phyloP scores from a whole-genome alignment of 2,113 vertebrate species.

The Haemorhous mexicanus region DNA sequence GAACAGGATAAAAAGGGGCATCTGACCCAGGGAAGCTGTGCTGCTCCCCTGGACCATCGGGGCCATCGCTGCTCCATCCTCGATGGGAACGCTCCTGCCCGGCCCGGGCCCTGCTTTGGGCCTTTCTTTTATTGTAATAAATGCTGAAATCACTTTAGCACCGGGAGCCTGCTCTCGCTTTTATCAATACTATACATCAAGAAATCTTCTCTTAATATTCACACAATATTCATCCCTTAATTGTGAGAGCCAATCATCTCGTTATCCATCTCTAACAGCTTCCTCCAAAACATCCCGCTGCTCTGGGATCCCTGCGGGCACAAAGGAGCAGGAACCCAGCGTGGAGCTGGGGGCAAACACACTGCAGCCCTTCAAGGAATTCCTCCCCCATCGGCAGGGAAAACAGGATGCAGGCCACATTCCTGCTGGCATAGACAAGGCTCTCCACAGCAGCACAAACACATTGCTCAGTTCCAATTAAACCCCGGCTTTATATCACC shows the following conservation, averaged over 20 bases:
- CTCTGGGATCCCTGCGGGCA: neutral
- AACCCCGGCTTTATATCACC: conserved; percentile 70
- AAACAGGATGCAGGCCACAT: conserved; percentile 87
- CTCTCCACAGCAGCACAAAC: conserved; percentile 64
- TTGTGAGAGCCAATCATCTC: neutral
- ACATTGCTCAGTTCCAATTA: conserved; percentile 66
- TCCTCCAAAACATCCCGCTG: neutral
- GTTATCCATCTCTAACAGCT: neutral
- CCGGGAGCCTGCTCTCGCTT: no score
- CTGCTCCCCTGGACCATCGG: no score
- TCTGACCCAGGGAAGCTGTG: no score
- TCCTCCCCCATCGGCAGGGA: conserved; percentile 61
- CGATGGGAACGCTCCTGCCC: no score
- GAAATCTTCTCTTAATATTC: no score
- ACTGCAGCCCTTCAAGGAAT: conserved; percentile 31
- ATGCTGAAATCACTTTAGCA: no score
- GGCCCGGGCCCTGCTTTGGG: no score
- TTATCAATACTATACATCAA: no score
- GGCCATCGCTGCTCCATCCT: no score
- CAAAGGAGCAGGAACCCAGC: conserved; percentile 28
- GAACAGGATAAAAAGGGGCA: no score
- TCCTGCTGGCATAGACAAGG: conserved; percentile 74
- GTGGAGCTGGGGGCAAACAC: conserved; percentile 40
- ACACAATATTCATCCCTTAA: neutral
- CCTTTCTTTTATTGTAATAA: no score